These are phyloP conservation scores for Speoplatyrhinus poulsoni DNA, from an alignment of 2,113 vertebrate genomes.

Conservation along the genomic window DNA sequence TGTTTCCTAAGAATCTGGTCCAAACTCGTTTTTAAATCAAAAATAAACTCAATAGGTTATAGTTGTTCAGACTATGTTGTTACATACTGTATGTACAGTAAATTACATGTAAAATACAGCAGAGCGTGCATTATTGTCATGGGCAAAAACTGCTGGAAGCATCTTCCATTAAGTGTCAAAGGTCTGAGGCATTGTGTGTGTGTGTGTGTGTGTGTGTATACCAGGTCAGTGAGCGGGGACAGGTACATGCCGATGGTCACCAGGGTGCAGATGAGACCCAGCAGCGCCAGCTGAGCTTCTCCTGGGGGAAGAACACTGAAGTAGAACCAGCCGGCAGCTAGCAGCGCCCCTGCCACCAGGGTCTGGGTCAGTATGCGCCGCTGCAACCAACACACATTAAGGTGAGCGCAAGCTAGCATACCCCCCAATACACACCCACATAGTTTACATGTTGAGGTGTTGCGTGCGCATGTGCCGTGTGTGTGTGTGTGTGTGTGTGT, in stretches of 20 bases:
- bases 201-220: constrained; percentile 46
- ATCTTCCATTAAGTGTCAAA: neutral
- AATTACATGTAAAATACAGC: too few relatives aligned
- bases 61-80: too few relatives aligned
- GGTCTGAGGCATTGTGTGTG: constrained; percentile 1
- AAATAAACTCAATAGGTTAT: too few relatives aligned
- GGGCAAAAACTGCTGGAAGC: too few relatives aligned
- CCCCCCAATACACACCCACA: too few relatives aligned
- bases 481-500: neutral
- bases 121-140: too few relatives aligned
- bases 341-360: constrained; percentile 60
- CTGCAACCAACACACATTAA: constrained; percentile 63
- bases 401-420: neutral
- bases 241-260: constrained; percentile 95
- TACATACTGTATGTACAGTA: too few relatives aligned
- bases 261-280: constrained; percentile 89
- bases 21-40: too few relatives aligned
- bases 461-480: neutral
- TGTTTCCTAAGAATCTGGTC: too few relatives aligned
- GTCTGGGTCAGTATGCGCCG: constrained; percentile 63
- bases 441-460: too few relatives aligned
- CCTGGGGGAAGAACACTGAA: constrained; percentile 70
- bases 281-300: constrained; percentile 64
- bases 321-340: constrained; percentile 79
- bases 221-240: constrained; percentile 88